Evolutionary conservation across 1,140 invertebrate genomes (phyloP).

Genomic region (Maniola jurtina): DNA sequence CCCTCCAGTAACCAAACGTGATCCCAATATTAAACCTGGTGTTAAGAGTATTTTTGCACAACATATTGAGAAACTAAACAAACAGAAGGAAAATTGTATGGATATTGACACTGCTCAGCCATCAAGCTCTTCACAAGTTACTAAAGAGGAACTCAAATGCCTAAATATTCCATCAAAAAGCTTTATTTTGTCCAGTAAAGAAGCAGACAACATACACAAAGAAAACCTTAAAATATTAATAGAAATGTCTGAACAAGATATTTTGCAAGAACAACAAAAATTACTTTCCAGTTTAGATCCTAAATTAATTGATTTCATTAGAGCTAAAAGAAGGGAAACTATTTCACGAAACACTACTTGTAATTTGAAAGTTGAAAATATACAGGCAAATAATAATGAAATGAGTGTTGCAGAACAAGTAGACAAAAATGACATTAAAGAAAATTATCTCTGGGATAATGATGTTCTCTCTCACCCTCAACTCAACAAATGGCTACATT

Average conservation of each 20-base stretch:
- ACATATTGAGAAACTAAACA: conserved; percentile 26
- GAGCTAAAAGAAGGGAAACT: conserved; percentile 74
- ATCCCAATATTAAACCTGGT: conserved; percentile 32
- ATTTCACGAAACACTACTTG: neutral
- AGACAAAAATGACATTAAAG: conserved; percentile 18
- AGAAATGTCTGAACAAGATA: conserved; percentile 87
- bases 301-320: conserved; percentile 83
- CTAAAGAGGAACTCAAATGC: conserved; percentile 11
- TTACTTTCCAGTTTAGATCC: conserved; percentile 83
- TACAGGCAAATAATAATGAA: neutral
- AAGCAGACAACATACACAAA: conserved; percentile 83
- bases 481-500: conserved; percentile 88
- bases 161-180: conserved; percentile 68
- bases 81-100: conserved; percentile 50
- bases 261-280: conserved; percentile 85
- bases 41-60: conserved; percentile 52
- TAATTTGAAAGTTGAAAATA: neutral
- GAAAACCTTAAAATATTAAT: conserved; percentile 85
- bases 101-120: conserved; percentile 48
- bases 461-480: conserved; percentile 82
- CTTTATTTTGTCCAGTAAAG: conserved; percentile 77
- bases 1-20: conserved; percentile 48
- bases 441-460: conserved; percentile 70
- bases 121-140: conserved; percentile 13
- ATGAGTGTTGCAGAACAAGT: conserved; percentile 23